A percentile compares a stretch with the other conserved stretches of the same genome.
These are phyloP conservation scores for Toxonevra muliebris DNA, from an alignment of 2,888 invertebrate species.

Conservation along the genomic window DNA sequence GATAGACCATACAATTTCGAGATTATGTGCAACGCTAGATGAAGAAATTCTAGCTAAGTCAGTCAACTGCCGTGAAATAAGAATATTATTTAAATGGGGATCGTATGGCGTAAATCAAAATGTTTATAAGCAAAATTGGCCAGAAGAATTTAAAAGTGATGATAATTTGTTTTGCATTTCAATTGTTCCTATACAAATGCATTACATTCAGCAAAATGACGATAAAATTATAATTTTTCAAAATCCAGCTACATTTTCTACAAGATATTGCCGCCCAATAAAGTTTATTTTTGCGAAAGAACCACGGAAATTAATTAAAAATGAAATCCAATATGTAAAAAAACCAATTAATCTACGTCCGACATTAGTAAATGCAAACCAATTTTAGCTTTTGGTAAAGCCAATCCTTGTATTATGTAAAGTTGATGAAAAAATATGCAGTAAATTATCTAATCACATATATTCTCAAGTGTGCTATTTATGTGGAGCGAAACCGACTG, in stretches of 20 bases:
- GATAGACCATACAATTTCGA: too few species aligned
- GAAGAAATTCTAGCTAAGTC: too few species aligned
- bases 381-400: conserved; percentile 15
- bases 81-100: too few species aligned
- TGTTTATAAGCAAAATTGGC: too few species aligned
- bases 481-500: conserved; percentile 13
- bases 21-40: too few species aligned
- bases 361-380: conserved; percentile 11
- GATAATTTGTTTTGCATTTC: too few species aligned
- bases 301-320: background rate
- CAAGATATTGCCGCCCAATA: conserved; percentile 8
- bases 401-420: conserved; percentile 17
- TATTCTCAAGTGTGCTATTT: conserved; percentile 10
- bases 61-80: too few species aligned
- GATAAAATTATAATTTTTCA: background rate
- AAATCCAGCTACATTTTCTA: conserved; percentile 2
- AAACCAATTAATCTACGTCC: conserved; percentile 21
- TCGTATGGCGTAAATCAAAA: too few species aligned
- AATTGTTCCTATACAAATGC: too few species aligned
- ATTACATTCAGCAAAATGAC: too few species aligned
- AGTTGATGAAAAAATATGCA: conserved; percentile 20
- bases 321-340: conserved; percentile 1
- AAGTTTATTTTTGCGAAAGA: conserved; percentile 7
- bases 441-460: conserved; percentile 12
- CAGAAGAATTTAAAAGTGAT: too few species aligned